A percentile compares a stretch with the other conserved stretches of the same genome.
phyloP scores from a whole-genome alignment of 2,888 invertebrate genomes.

The Eutolmus rufibarbis region DNA sequence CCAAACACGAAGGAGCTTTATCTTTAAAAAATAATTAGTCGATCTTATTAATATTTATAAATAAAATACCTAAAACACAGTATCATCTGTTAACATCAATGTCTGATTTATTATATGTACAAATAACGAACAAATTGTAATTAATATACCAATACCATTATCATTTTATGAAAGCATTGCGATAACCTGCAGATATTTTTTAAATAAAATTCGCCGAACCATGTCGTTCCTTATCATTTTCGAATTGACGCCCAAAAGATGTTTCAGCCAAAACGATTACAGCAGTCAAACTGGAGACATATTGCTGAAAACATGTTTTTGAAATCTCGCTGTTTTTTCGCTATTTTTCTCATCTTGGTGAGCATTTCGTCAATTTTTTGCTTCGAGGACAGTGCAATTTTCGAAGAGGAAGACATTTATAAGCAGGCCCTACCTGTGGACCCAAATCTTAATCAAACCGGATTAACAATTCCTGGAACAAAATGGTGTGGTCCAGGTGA shows the following conservation, averaged over 20 bases:
- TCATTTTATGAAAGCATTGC: background rate
- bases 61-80: background rate
- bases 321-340: background rate
- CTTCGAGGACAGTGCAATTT: conserved; percentile 56
- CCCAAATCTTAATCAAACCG: conserved; percentile 49
- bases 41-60: too few species aligned
- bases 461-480: conserved; percentile 71
- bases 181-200: background rate
- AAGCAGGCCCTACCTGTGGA: conserved; percentile 56
- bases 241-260: background rate
- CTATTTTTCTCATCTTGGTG: background rate
- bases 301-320: background rate
- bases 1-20: too few species aligned
- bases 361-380: background rate
- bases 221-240: background rate
- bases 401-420: conserved; percentile 61
- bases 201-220: background rate
- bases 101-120: background rate
- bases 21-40: too few species aligned
- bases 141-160: background rate
- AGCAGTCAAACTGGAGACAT: background rate
- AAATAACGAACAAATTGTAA: background rate
- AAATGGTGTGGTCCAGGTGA: conserved; percentile 93
- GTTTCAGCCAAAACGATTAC: background rate
- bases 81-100: background rate